Evolutionary conservation across 2,113 vertebrate genomes (phyloP).

Genomic region (Ciconia stormi): DNA sequence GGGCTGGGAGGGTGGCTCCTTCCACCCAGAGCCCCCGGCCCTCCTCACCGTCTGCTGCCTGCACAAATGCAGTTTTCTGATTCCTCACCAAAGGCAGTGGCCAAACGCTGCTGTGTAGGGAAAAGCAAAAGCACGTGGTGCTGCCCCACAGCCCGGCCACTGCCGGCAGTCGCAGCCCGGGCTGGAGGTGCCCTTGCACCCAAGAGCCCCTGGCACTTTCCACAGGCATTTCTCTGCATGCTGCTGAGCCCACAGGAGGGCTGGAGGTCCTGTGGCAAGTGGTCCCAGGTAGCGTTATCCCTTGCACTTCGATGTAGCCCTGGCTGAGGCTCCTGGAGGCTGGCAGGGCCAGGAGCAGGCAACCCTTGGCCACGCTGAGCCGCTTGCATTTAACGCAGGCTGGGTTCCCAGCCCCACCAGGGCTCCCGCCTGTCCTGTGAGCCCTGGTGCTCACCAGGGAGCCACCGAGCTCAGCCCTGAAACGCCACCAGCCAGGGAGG

Average conservation of each 20-base stretch:
- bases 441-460: background rate
- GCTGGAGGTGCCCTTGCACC: background rate
- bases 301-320: background rate
- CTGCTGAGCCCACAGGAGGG: background rate
- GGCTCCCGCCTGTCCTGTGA: background rate
- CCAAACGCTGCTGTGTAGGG: rapidly evolving
- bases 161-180: rapidly evolving
- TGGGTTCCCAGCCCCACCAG: background rate
- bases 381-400: too few relatives aligned
- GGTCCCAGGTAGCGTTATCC: background rate
- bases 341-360: background rate
- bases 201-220: background rate
- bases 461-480: rapidly evolving
- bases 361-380: background rate
- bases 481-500: rapidly evolving
- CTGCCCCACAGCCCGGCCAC: background rate
- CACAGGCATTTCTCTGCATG: background rate
- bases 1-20: background rate
- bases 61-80: rapidly evolving
- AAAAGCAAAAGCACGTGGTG: background rate
- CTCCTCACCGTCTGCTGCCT: background rate
- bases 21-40: background rate
- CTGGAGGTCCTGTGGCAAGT: background rate
- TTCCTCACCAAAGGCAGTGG: background rate
- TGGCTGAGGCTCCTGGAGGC: background rate